These are phyloP conservation scores for Aradus depressus DNA, from an alignment of 2,888 invertebrate genomes.

Conservation along the genomic window DNA sequence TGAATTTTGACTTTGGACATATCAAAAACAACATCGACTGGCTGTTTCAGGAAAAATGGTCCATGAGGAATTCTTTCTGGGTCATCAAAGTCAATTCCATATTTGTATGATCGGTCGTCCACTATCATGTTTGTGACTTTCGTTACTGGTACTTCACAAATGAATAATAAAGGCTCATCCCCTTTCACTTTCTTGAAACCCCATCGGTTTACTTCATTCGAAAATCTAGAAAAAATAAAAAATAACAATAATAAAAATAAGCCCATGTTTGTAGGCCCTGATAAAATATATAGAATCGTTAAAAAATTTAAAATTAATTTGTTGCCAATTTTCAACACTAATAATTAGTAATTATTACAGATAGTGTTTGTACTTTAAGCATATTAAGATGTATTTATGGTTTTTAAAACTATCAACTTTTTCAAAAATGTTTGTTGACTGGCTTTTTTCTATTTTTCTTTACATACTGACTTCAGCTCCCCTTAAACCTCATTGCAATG, in stretches of 20 bases:
- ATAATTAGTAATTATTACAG: no score
- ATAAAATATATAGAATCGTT: no score
- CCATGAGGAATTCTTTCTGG: conserved; percentile 72
- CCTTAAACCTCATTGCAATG: no score
- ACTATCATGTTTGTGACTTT: conserved; percentile 56
- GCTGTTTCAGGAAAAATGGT: conserved; percentile 79
- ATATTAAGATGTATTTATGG: no score
- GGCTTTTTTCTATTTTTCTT: no score
- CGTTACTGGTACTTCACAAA: conserved; percentile 76
- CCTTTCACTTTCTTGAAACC: conserved; percentile 72
- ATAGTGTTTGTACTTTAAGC: no score
- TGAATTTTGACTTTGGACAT: conserved; percentile 39
- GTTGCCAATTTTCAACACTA: no score
- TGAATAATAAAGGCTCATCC: conserved; percentile 63
- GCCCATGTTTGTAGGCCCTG: no score
- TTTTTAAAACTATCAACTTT: no score
- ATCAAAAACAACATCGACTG: conserved; percentile 72
- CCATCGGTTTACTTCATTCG: conserved; percentile 62
- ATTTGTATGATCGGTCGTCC: conserved; percentile 70
- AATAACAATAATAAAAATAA: background rate
- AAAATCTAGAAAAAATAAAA: conserved; percentile 38
- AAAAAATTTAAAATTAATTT: no score
- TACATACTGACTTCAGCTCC: no score
- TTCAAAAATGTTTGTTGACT: no score
- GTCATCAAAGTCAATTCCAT: conserved; percentile 72